Evolutionary conservation across 2,113 vertebrate species (phyloP), one percentile per base, ranked within the genome.

Genomic region (Mobula birostris): DNA sequence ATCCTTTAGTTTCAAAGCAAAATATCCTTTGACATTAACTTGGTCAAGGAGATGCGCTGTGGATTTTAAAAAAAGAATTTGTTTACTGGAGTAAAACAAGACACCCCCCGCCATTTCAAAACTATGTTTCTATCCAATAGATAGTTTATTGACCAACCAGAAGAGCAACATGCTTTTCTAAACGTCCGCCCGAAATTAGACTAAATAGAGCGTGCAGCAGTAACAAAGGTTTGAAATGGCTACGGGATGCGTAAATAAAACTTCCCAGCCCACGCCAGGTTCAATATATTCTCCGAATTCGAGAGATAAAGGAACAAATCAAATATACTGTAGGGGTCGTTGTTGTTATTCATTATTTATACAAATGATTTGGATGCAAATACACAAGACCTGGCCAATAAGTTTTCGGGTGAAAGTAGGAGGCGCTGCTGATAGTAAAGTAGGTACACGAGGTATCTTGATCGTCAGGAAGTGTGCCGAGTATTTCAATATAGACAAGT

Each of bases 11-110:
- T 97, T 98, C 97, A 98, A 99, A 2, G 98, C 95, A 0, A 98
- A 99, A 95, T 99, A 99, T 76, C 98, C 99, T 95, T 96, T 97
- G 87, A 99, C 95, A 95, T 98, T 98, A 94, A 99, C 96, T 87
- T 97, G 96, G 95, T 99, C 98, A 21, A 97, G 95, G 61, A 97
- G 96, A 63, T 96, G 97, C 94, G 98, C 99, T 99, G 96, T 6
- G 95, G 95, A 95, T 88, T 48, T 48, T 1, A 95, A 91, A 94
- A 76, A 56, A 0, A 76, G 9, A 24, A 83, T 94, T 74, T 74
- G 24, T 27, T 66, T 76, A 17, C 63, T 19, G 72, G 70, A 24
- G 11, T 40, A 48, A 48, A 48, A 48, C 3, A 48, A 48, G 3
- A 48, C 48, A 2, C 48, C 48, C 48, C 70, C 6, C 12, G 24